Evolutionary conservation across 2,797 vertebrate genomes (phyloP).

Genomic region (Danionella dracula): DNA sequence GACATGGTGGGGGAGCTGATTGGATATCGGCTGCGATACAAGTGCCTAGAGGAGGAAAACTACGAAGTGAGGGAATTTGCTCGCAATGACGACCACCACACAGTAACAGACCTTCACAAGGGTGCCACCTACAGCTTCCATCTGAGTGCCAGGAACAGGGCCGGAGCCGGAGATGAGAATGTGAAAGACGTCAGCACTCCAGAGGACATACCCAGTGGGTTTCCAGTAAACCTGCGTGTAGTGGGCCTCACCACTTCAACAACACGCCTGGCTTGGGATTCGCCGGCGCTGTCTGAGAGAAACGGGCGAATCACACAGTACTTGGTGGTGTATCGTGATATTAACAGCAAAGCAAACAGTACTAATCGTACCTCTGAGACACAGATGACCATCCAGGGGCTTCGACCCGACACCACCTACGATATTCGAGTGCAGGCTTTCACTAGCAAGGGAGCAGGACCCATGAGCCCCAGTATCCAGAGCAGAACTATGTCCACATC

Average conservation of each 20-base stretch:
- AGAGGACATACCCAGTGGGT: conserved; percentile 83
- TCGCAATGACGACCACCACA: conserved; percentile 86
- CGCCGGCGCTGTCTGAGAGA: conserved; percentile 79
- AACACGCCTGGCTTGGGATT: conserved; percentile 85
- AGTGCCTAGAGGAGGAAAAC: conserved; percentile 77
- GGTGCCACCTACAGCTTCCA: conserved; percentile 89
- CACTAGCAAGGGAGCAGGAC: conserved; percentile 86
- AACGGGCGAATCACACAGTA: conserved; percentile 88
- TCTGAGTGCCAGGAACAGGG: conserved; percentile 86
- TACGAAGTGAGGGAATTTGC: conserved; percentile 81
- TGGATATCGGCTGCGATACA: conserved; percentile 89
- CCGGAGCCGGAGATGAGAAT: conserved; percentile 84
- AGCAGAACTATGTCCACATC: conserved; percentile 89
- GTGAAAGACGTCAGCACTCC: conserved; percentile 87
- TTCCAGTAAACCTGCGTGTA: conserved; percentile 86
- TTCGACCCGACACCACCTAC: conserved; percentile 91
- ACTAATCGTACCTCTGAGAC: conserved; percentile 75
- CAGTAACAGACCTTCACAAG: conserved; percentile 86
- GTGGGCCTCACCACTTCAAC: conserved; percentile 84
- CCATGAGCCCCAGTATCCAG: conserved; percentile 93
- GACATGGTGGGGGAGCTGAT: conserved; percentile 88
- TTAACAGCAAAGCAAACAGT: conserved; percentile 86
- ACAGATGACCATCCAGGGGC: conserved; percentile 69
- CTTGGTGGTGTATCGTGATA: conserved; percentile 86
- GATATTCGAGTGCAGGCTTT: conserved; percentile 88